Conservation (phyloP, 2,888 invertebrate species). For the Xestia xanthographa region DNA sequence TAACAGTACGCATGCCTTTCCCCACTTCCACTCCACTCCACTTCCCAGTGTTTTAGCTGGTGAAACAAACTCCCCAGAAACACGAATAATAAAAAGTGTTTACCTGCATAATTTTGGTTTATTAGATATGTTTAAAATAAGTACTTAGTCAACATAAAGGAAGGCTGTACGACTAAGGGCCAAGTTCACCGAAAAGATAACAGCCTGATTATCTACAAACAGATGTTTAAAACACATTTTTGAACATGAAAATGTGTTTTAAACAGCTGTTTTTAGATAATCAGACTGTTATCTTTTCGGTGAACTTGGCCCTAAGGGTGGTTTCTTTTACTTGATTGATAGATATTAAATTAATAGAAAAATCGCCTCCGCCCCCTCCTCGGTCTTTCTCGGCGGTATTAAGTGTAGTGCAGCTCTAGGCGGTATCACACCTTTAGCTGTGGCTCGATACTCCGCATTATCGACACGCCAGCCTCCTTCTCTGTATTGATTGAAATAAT, state of each 20-base stretch:
- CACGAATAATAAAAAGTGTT: neutral
- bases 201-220: no score
- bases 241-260: no score
- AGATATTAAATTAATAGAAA: neutral
- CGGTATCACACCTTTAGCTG: slow-evolving; percentile 78
- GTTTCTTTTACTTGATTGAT: neutral
- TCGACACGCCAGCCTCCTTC: slow-evolving; percentile 65
- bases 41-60: no score
- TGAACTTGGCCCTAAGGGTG: no score
- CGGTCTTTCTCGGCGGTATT: neutral
- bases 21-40: no score
- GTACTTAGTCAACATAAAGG: neutral
- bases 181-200: no score
- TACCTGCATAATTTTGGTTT: neutral
- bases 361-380: slow-evolving; percentile 54
- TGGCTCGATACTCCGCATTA: slow-evolving; percentile 58
- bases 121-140: neutral
- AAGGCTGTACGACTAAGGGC: neutral
- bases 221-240: no score
- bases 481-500: slow-evolving; percentile 63
- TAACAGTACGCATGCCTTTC: neutral
- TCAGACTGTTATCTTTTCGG: no score
- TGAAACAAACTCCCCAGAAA: neutral
- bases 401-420: slow-evolving; percentile 67
- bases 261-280: no score